phyloP scores from a whole-genome alignment of 2,113 vertebrate species.

The Uropsilus gracilis region DNA sequence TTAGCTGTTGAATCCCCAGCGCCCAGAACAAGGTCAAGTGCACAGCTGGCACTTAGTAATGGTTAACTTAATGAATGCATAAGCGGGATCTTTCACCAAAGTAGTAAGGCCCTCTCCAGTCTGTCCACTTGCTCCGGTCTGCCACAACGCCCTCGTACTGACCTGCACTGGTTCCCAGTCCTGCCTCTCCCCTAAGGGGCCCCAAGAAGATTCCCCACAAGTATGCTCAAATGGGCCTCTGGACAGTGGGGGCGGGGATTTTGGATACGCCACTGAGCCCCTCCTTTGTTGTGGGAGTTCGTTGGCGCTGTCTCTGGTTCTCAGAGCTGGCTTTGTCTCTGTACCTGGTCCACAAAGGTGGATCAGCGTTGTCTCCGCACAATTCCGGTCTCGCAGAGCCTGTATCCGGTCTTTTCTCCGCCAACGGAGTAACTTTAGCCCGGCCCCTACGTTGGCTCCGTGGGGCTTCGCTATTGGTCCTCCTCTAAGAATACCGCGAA shows the following conservation, averaged over 20 bases:
- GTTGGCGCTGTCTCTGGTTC: neutral
- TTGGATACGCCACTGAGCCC: neutral
- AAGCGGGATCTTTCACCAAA: neutral
- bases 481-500: neutral
- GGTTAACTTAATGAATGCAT: neutral
- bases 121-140: neutral
- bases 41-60: neutral
- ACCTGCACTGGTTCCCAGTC: neutral
- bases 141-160: neutral
- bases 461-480: conserved; percentile 6
- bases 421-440: neutral
- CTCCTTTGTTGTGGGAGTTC: neutral
- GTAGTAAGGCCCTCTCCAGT: neutral
- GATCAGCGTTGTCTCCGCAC: rapidly evolving
- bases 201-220: too few species aligned
- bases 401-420: rapidly evolving
- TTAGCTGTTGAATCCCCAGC: neutral
- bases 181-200: neutral
- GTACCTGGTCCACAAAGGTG: rapidly evolving
- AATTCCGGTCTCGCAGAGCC: rapidly evolving
- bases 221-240: too few species aligned
- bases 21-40: neutral
- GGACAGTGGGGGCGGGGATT: neutral
- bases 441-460: neutral
- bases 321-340: too few species aligned